These are phyloP conservation scores for Oncorhynchus mykiss DNA, from an alignment of 2,113 vertebrate genomes.

Conservation along the genomic window DNA sequence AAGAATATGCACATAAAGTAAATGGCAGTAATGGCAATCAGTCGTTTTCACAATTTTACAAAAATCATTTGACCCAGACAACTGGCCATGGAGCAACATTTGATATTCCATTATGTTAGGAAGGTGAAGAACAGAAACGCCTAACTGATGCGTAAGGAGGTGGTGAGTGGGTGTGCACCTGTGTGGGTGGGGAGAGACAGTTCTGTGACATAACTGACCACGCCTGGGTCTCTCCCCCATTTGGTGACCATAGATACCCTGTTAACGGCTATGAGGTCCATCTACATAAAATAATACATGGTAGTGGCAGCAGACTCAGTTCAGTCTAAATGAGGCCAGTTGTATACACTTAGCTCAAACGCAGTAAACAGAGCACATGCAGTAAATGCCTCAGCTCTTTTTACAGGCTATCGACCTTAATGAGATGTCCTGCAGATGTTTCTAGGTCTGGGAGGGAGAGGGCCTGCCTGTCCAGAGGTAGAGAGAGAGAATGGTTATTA, in stretches of 20 bases:
- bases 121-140: constrained; percentile 19
- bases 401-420: constrained; percentile 20
- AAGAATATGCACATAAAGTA: too few relatives aligned
- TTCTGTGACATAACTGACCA: neutral
- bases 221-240: neutral
- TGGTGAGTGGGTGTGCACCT: neutral
- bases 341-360: neutral
- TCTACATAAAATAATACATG: neutral
- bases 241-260: neutral
- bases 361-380: neutral
- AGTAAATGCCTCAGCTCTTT: neutral
- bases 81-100: neutral
- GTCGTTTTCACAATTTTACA: too few relatives aligned
- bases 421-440: constrained; percentile 27
- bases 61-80: too few relatives aligned
- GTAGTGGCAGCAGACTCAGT: neutral
- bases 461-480: constrained; percentile 18
- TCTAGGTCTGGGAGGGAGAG: constrained; percentile 17
- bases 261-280: neutral
- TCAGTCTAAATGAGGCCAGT: neutral
- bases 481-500: neutral
- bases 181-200: too few relatives aligned
- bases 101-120: constrained; percentile 48
- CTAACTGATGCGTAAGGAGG: constrained; percentile 24
- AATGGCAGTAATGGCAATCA: too few relatives aligned